phyloP scores from a whole-genome alignment of 1,140 invertebrate species.

The Pseudachorutes palmiensis region DNA sequence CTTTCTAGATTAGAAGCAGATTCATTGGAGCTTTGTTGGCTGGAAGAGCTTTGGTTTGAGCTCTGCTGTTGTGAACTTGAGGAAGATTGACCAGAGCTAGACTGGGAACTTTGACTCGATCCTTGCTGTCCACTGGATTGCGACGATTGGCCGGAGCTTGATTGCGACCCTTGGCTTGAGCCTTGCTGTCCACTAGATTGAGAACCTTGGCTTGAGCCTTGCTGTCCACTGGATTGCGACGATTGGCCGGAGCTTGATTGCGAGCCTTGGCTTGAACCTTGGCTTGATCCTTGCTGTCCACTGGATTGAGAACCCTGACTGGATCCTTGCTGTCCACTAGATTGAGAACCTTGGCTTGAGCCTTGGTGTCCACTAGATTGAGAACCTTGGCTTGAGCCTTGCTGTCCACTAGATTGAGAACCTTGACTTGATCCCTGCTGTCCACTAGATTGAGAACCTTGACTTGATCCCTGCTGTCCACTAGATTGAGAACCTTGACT shows the following conservation, averaged over 20 bases:
- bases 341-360: no score
- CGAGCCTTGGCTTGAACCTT: no score
- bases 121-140: not conserved
- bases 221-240: not conserved
- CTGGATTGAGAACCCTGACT: no score
- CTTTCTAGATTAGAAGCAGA: conserved; percentile 2
- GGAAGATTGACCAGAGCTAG: conserved; percentile 11
- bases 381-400: conserved; percentile 11
- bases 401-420: not conserved
- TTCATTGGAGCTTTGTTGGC: not conserved
- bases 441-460: not conserved
- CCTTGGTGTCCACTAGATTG: not conserved
- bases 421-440: not conserved
- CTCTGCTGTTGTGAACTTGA: not conserved
- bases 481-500: not conserved
- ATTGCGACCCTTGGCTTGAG: not conserved
- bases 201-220: not conserved
- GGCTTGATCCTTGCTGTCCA: no score
- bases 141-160: not conserved
- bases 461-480: not conserved
- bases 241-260: not conserved
- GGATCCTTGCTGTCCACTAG: no score
- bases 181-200: not conserved
- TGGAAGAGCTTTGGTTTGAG: not conserved
- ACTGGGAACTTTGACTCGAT: not conserved